Evolutionary conservation across 1,140 invertebrate genomes (phyloP).

Genomic region (Drosophila lacteicornis): DNA sequence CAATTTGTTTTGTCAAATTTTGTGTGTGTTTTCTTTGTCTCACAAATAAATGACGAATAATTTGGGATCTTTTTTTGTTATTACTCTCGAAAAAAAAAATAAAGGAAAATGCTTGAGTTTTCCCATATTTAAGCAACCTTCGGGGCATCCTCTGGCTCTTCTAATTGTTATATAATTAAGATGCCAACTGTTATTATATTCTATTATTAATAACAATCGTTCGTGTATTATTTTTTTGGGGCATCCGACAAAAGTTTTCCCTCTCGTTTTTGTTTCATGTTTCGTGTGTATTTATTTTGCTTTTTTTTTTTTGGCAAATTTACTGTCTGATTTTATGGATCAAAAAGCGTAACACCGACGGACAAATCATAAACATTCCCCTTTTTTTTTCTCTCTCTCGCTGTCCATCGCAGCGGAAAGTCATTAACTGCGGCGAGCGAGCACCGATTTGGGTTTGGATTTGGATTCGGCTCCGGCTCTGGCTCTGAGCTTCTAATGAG

Average conservation of each 20-base stretch:
- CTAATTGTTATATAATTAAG: slow-evolving; percentile 81
- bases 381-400: background rate
- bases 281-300: background rate
- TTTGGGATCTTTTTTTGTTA: slow-evolving; percentile 29
- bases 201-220: slow-evolving; percentile 64
- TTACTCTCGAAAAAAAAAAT: slow-evolving; percentile 6
- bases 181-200: slow-evolving; percentile 80
- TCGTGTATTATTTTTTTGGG: slow-evolving; percentile 34
- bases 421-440: slow-evolving; percentile 53
- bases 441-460: slow-evolving; percentile 39
- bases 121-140: slow-evolving; percentile 31
- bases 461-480: slow-evolving; percentile 11
- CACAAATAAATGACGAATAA: slow-evolving; percentile 66
- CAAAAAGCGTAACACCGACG: slow-evolving; percentile 75
- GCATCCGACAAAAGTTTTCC: slow-evolving; percentile 24
- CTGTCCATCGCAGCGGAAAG: slow-evolving; percentile 77
- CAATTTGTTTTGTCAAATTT: slow-evolving; percentile 65
- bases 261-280: slow-evolving; percentile 11
- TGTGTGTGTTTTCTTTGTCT: slow-evolving; percentile 76
- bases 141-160: slow-evolving; percentile 24
- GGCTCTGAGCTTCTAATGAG: slow-evolving; percentile 38
- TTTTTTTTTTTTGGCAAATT: slow-evolving; percentile 44
- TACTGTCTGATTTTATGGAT: slow-evolving; percentile 73
- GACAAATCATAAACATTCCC: slow-evolving; percentile 35
- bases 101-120: slow-evolving; percentile 32